A percentile compares a stretch with the other conserved stretches of the same genome.
These are phyloP conservation scores for Pachyramphus minor DNA, from an alignment of 2,113 vertebrate genomes.

Conservation along the genomic window DNA sequence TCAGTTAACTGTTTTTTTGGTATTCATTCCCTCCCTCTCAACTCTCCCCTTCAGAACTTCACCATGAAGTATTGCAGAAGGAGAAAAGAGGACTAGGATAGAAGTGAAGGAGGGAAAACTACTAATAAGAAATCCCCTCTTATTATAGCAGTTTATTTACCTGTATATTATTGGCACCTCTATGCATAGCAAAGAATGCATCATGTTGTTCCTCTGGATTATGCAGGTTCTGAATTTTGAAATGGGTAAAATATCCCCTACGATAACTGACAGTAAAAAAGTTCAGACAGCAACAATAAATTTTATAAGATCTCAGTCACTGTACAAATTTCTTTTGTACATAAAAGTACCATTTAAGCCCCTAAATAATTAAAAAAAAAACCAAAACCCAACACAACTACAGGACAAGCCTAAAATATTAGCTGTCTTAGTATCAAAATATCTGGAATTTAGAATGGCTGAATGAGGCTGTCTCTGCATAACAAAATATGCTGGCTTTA, in stretches of 20 bases:
- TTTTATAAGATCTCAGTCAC: neutral
- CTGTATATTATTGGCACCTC: neutral
- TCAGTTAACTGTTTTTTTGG: neutral
- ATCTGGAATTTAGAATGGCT: neutral
- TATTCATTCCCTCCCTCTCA: neutral
- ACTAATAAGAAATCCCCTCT: neutral
- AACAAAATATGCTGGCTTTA: neutral
- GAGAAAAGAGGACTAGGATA: neutral
- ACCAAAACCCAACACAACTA: neutral
- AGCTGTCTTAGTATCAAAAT: neutral
- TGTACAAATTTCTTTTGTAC: neutral
- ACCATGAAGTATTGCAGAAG: neutral
- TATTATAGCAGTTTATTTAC: neutral
- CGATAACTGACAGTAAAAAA: neutral
- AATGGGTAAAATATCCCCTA: neutral
- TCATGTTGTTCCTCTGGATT: neutral
- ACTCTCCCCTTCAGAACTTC: neutral
- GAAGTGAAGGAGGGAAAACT: neutral
- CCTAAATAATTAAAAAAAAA: neutral
- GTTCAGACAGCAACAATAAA: neutral
- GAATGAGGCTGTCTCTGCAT: neutral
- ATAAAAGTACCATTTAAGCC: neutral
- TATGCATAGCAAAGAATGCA: neutral
- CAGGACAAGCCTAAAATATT: neutral
- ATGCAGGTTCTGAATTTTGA: neutral